Percentiles rank a stretch among this genome's conserved stretches.
phyloP scores from a whole-genome alignment of 2,888 invertebrate genomes.

The Salticus scenicus region DNA sequence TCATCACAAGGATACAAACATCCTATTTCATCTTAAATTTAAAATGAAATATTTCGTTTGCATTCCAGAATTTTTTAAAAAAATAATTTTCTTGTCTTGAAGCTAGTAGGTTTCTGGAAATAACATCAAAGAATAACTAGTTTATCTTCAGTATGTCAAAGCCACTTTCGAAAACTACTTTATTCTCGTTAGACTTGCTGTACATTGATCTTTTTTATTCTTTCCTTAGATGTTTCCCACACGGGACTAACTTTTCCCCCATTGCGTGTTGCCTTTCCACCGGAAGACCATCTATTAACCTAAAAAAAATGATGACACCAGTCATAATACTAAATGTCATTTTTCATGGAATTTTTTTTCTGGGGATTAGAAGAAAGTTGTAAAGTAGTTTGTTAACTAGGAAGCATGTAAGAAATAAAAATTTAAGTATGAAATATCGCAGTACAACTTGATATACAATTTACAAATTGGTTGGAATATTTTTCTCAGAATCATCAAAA shows the following conservation, averaged over 20 bases:
- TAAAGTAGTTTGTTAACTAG: too few species aligned
- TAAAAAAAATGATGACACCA: neutral
- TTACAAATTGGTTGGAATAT: too few species aligned
- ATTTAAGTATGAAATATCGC: too few species aligned
- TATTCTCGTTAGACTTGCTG: neutral
- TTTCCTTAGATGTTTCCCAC: neutral
- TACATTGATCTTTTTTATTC: neutral
- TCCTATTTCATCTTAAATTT: too few species aligned
- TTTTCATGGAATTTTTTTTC: too few species aligned
- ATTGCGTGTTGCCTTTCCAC: neutral
- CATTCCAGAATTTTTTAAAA: too few species aligned
- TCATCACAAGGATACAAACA: too few species aligned
- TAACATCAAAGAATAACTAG: neutral
- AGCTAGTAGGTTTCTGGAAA: neutral
- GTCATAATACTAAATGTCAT: neutral
- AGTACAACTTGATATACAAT: too few species aligned
- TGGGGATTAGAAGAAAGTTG: neutral
- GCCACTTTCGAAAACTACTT: neutral
- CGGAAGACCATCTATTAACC: neutral
- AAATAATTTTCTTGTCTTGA: neutral
- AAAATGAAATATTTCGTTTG: too few species aligned
- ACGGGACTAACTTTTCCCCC: neutral
- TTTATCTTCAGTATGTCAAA: neutral
- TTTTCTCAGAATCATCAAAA: too few species aligned
- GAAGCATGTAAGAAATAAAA: too few species aligned